Evolutionary conservation across 2,797 vertebrate species (phyloP).

Genomic region (Falco concolor): DNA sequence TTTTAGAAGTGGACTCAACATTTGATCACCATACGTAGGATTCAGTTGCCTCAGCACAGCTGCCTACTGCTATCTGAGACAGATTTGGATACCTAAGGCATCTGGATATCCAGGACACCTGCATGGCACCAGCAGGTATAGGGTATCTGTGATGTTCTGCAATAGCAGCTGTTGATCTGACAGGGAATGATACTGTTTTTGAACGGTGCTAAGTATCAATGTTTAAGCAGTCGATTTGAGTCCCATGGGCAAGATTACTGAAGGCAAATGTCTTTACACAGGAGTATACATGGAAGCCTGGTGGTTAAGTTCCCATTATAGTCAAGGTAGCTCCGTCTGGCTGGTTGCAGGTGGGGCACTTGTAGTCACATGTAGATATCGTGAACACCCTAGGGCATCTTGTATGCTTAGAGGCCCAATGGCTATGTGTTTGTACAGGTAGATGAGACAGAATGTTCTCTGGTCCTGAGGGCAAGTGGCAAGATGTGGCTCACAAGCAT

Average conservation of each 20-base stretch:
- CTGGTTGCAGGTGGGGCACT: background rate
- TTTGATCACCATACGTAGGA: background rate
- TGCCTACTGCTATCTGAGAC: background rate
- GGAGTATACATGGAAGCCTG: background rate
- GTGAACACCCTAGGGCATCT: background rate
- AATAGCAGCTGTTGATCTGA: background rate
- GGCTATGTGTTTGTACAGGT: background rate
- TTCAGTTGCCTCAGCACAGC: background rate
- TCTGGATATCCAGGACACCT: background rate
- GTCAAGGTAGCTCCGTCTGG: background rate
- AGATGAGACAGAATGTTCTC: background rate
- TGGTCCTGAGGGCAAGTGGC: background rate
- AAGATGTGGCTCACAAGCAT: background rate
- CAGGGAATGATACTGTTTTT: background rate
- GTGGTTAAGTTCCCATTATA: background rate
- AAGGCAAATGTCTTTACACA: background rate
- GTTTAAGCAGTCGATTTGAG: background rate
- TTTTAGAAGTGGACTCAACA: background rate
- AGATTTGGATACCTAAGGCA: background rate
- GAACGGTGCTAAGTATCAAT: background rate
- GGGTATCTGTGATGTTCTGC: fast-evolving
- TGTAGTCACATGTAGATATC: background rate
- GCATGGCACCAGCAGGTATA: background rate
- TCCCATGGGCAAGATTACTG: background rate
- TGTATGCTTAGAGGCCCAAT: background rate